A percentile compares a stretch with the other conserved stretches of the same genome.
These are phyloP conservation scores for Drosophila atripex DNA, from an alignment of 2,888 invertebrate genomes.

Conservation along the genomic window DNA sequence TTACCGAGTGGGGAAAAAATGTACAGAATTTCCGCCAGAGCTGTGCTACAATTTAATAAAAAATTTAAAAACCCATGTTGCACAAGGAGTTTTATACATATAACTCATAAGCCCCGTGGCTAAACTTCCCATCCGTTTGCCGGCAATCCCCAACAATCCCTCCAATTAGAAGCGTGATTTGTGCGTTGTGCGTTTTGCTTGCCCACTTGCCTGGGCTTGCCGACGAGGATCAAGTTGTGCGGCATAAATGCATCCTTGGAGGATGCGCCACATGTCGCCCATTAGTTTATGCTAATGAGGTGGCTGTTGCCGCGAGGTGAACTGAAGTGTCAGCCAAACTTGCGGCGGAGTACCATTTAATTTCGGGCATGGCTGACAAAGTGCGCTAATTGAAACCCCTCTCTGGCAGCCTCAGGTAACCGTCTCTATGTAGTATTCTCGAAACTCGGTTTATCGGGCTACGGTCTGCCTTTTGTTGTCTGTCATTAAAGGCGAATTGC, in stretches of 20 bases:
- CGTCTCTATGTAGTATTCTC: neutral
- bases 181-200: constrained; percentile 1
- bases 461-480: constrained; percentile 50
- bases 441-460: constrained; percentile 27
- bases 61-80: neutral
- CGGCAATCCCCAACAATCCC: constrained; percentile 11
- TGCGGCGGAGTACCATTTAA: constrained; percentile 23
- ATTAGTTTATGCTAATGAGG: constrained; percentile 34
- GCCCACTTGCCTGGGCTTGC: neutral
- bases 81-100: neutral
- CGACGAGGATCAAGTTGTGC: constrained; percentile 11
- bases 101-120: neutral
- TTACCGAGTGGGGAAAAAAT: neutral
- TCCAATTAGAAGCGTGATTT: constrained; percentile 29
- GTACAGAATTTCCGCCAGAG: neutral
- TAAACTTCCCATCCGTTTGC: neutral
- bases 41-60: neutral
- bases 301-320: constrained; percentile 5
- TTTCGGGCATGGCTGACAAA: constrained; percentile 24
- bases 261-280: constrained; percentile 25
- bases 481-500: constrained; percentile 59
- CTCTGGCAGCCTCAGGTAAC: constrained; percentile 13
- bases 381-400: constrained; percentile 32
- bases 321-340: constrained; percentile 1
- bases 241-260: constrained; percentile 22